These are phyloP conservation scores for Podarcis muralis DNA, from an alignment of 2,113 vertebrate species.

Conservation along the genomic window DNA sequence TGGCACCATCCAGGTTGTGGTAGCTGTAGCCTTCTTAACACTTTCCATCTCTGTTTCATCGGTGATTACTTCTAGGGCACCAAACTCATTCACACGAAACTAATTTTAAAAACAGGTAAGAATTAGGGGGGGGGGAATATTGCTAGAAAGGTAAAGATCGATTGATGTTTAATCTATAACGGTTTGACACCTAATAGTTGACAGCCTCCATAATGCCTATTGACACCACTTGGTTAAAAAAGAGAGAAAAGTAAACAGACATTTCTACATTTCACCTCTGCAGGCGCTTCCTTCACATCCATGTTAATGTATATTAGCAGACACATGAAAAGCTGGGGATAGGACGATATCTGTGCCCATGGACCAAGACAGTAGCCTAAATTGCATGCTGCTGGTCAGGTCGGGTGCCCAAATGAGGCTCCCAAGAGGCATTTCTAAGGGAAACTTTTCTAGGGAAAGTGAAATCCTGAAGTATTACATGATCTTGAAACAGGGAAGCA, in stretches of 20 bases:
- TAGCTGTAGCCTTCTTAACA: slow-evolving; percentile 86
- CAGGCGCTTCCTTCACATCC: background rate
- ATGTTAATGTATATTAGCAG: background rate
- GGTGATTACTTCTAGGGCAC: slow-evolving; percentile 94
- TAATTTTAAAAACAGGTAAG: slow-evolving; percentile 62
- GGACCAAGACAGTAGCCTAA: no score
- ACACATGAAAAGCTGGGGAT: background rate
- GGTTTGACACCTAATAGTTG: background rate
- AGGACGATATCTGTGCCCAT: background rate
- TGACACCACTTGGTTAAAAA: background rate
- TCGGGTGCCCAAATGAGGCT: background rate
- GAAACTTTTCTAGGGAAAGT: background rate
- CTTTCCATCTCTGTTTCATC: slow-evolving; percentile 89
- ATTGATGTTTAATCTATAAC: background rate
- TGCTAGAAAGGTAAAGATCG: background rate
- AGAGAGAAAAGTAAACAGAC: background rate
- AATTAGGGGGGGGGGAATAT: background rate
- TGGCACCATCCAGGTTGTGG: slow-evolving; percentile 87
- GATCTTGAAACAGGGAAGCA: background rate
- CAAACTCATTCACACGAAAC: slow-evolving; percentile 98
- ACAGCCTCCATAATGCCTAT: background rate
- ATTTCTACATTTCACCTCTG: background rate
- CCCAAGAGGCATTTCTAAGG: background rate
- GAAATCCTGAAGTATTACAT: background rate
- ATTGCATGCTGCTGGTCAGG: background rate